Conservation (phyloP, 2,888 invertebrate genomes). For the Phytoseiulus persimilis region DNA sequence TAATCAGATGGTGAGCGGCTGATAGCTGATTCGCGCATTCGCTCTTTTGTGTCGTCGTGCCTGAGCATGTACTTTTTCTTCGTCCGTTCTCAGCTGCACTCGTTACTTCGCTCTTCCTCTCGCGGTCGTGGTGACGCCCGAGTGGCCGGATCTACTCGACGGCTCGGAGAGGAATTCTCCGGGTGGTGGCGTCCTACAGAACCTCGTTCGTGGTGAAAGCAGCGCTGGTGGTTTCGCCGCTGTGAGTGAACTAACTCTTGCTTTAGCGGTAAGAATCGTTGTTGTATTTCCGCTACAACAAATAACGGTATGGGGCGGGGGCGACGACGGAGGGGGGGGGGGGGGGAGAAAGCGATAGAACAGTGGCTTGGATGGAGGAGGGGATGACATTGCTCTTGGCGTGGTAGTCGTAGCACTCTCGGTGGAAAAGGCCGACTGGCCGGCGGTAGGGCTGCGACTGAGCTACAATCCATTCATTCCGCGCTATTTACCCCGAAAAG, state of each 20-base stretch:
- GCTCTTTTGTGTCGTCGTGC: neutral
- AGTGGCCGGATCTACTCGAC: neutral
- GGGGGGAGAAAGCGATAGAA: neutral
- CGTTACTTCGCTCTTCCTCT: neutral
- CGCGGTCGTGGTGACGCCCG: neutral
- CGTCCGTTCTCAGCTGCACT: neutral
- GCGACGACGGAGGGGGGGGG: neutral
- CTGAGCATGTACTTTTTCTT: neutral
- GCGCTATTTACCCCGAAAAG: slow-evolving; percentile 36
- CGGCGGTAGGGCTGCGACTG: neutral
- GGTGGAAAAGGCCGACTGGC: neutral
- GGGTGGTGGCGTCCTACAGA: neutral
- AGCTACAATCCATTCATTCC: slow-evolving; percentile 36
- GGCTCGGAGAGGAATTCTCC: too few species aligned
- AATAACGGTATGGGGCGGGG: neutral
- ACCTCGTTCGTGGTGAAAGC: neutral
- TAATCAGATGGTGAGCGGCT: neutral
- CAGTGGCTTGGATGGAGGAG: too few species aligned
- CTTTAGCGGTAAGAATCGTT: neutral
- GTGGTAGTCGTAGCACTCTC: neutral
- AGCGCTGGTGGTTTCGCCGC: neutral
- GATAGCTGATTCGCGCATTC: neutral
- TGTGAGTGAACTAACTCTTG: neutral
- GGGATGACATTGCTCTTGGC: neutral
- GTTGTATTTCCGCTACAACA: neutral